Evolutionary conservation across 2,888 invertebrate genomes (phyloP), one percentile per base, ranked within the genome.

Genomic region (Hetaerina titia): DNA sequence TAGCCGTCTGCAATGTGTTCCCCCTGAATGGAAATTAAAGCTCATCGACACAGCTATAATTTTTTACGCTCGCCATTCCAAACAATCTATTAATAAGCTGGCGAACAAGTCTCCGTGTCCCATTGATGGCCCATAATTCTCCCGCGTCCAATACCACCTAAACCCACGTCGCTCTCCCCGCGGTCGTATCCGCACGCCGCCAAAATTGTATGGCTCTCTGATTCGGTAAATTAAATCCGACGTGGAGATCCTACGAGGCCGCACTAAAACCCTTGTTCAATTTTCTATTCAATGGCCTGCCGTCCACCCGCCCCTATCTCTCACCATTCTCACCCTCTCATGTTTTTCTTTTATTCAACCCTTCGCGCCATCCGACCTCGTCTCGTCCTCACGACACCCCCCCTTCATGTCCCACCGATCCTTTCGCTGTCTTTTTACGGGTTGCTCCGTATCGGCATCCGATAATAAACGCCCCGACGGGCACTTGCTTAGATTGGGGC

Each of bases 181-280:
- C 31, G 81, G 31, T 31, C 81, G 81, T 81, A 81, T 81, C 81
- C 81, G 69, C 22, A 8, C 69, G n/a, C 22, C 69, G 81, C 81
- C 81, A 11, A 22, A 31, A 81, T 81, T 81, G 81, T 31, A 81
- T 81, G 81, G 81, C 81, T 22, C 81, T 81, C 81, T 81, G 81
- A 31, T 81, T 81, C 81, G 81, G 81, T 81, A 81, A 81, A 81
- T 81, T 81, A 81, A 81, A 81, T 81, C 81, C 81, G 81, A 13
- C 31, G 81, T 5, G 81, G 81, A 31, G 81, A 31, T 22, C 31
- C 25, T 81, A 8, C 81, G 81, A 13, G 81, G 31, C 81, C 25
- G 31, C 81, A 81, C 81, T 81, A 81, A 81, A 81, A 81, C 69
- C 81, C 81, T 81, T 81, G 81, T 81, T 81, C 81, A 81, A 81